phyloP scores from a whole-genome alignment of 2,113 vertebrate genomes.

The rabbit (Oryctolagus cuniculus) region DNA sequence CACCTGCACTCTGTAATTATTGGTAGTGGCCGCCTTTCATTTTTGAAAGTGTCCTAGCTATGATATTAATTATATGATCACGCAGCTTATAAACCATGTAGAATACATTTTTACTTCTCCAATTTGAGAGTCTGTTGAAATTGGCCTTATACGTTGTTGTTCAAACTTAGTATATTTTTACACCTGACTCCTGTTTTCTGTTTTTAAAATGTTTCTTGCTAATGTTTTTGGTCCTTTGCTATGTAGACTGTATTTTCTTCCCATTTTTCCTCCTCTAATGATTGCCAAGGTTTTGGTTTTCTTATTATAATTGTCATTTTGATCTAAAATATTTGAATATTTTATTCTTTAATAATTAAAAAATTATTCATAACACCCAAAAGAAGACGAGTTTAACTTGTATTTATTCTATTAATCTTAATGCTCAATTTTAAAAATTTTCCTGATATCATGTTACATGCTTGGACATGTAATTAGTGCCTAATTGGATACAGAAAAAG shows the following conservation, averaged over 20 bases:
- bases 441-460: neutral
- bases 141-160: neutral
- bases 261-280: neutral
- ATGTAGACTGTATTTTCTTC: neutral
- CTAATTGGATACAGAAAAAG: neutral
- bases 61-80: neutral
- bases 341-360: slow-evolving; percentile 23
- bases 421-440: neutral
- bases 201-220: neutral
- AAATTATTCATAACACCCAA: neutral
- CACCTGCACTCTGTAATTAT: neutral
- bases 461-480: neutral
- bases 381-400: neutral
- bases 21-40: neutral
- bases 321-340: neutral
- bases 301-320: neutral
- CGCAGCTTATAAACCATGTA: neutral
- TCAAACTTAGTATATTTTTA: neutral
- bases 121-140: neutral
- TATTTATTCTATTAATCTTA: neutral
- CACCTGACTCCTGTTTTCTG: neutral
- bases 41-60: neutral
- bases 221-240: neutral
- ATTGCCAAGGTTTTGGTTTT: neutral
- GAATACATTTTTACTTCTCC: neutral